Base-by-base conservation (phyloP, 2,113 vertebrate genomes). In the Eudyptes chrysolophus region DNA sequence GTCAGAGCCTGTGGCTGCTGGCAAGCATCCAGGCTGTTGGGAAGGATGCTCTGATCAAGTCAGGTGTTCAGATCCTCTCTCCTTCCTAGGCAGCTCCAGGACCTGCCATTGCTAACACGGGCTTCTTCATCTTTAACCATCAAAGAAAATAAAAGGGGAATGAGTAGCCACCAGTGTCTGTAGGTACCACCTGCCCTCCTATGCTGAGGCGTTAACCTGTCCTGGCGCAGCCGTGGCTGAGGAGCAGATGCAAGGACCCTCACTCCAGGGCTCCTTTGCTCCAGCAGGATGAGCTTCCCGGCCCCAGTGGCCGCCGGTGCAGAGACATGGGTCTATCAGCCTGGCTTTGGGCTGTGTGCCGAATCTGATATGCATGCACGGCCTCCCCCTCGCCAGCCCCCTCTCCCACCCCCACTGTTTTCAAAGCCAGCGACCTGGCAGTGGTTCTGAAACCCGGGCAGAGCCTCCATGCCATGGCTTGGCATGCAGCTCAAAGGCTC, bases 401-500 rank as follows among this genome's bases (percentile, higher is more conserved):
- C 69, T n/a, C 51, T 75, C 79, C 72, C 80, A 71, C 61, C 54
- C 92, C 87, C 82, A n/a, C 40, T 0, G 0, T 42, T 95, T 97
- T 96, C 97, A 96, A 97, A 97, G 96, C 69, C 80, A 57, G 49
- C 2, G 51, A 86, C 92, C 96, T 97, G 94, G 97, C 95, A 96
- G 94, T 89, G 18, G 78, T 95, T 97, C 96, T 96, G 87, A 97
- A 88, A 66, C 30, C 40, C 16, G 55, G 95, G 94, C 96, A 96
- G 96, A 87, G 93, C 78, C 69, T 90, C 84, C 79, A 54, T 97
- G 97, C 95, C 97, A 90, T 4, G 22, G 94, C 92, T 95, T 97
- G 95, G 94, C 96, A 86, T 32, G 29, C 30, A 93, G 77, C 94
- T 96, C 97, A 95, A 97, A 96, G 97, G 92, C 96, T 96, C 91